Conservation (phyloP, 2,797 vertebrate genomes). For the Cynopterus sphinx region DNA sequence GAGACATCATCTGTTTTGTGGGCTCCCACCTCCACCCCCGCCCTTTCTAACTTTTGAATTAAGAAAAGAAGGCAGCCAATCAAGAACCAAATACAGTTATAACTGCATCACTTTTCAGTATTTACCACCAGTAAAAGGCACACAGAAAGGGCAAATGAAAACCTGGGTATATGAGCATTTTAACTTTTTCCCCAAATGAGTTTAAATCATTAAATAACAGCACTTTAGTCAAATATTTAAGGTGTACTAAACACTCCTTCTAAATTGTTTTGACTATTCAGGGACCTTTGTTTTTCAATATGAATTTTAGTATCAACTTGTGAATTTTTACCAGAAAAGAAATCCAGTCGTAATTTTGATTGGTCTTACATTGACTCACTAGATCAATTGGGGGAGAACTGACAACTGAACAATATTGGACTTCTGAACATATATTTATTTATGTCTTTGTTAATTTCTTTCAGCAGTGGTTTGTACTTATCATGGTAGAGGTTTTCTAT, state of each 20-base stretch:
- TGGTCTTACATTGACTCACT: neutral
- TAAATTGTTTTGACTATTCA: neutral
- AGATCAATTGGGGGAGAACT: neutral
- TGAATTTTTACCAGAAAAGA: neutral
- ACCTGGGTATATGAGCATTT: neutral
- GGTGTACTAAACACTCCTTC: neutral
- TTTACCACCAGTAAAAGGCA: neutral
- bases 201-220: neutral
- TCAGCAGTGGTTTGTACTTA: neutral
- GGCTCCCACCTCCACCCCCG: neutral
- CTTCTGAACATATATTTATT: neutral
- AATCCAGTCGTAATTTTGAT: neutral
- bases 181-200: neutral
- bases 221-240: neutral
- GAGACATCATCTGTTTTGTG: neutral
- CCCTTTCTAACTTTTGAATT: slow-evolving; percentile 16
- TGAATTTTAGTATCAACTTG: neutral
- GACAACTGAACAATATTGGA: neutral
- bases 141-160: neutral
- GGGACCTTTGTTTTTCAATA: neutral
- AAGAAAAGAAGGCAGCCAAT: neutral
- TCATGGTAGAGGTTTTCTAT: neutral
- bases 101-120: neutral
- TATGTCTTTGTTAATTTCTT: neutral
- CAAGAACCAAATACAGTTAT: neutral